A percentile compares a stretch with the other conserved stretches of the same genome.
These are phyloP conservation scores for Pseudanteris insignis DNA, from an alignment of 2,888 invertebrate genomes.

Conservation along the genomic window DNA sequence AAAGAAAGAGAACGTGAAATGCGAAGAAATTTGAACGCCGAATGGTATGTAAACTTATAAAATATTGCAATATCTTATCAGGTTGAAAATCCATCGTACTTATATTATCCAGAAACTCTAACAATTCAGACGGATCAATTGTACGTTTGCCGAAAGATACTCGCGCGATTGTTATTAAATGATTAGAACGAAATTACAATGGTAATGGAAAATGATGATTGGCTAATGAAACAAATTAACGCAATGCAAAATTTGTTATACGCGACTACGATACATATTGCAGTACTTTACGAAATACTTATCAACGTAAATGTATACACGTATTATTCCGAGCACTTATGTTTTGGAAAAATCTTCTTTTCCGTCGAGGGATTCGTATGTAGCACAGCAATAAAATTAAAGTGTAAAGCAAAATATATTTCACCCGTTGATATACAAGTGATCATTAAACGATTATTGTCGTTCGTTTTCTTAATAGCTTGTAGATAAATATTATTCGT, in stretches of 20 bases:
- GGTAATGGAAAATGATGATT: no score
- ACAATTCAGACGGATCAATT: no score
- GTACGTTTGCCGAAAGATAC: no score
- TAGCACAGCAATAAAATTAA: constrained; percentile 43
- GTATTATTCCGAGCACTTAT: constrained; percentile 29
- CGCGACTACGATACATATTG: constrained; percentile 29
- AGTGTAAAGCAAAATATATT: constrained; percentile 29
- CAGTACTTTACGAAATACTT: constrained; percentile 26
- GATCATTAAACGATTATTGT: constrained; percentile 30
- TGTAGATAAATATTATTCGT: constrained; percentile 35
- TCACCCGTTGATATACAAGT: constrained; percentile 29
- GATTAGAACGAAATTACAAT: no score
- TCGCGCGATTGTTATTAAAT: no score
- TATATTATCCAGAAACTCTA: no score
- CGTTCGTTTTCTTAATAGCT: constrained; percentile 41
- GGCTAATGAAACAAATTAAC: no score
- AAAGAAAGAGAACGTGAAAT: constrained; percentile 42
- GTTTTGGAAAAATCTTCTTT: constrained; percentile 39
- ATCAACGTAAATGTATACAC: constrained; percentile 20
- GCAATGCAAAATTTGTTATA: no score
- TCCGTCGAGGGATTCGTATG: constrained; percentile 34
- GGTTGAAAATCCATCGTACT: constrained; percentile 4
- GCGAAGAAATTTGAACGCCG: constrained; percentile 36
- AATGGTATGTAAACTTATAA: constrained; percentile 26
- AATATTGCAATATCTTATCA: constrained; percentile 27